phyloP scores from a whole-genome alignment of 2,113 vertebrate species.

The Cephalophus harveyi region DNA sequence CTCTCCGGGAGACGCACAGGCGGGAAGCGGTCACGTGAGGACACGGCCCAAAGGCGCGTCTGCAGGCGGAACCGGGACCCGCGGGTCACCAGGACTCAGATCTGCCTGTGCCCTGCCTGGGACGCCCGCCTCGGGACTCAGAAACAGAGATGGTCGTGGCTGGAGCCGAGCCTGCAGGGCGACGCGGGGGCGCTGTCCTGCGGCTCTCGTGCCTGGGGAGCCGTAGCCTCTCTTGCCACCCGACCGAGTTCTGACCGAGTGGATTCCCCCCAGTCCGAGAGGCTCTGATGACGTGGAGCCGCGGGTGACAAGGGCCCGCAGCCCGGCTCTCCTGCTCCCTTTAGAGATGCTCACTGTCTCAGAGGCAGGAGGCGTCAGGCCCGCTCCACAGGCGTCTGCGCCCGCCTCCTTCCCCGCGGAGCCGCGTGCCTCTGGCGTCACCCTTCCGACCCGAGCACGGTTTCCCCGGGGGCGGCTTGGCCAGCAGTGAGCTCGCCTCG shows the following conservation, averaged over 20 bases:
- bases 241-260: neutral
- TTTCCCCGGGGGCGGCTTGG: accelerated
- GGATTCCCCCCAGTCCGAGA: accelerated
- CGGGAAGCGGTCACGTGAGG: neutral
- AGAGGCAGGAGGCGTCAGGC: neutral
- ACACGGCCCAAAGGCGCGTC: neutral
- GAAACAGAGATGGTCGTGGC: neutral
- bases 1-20: accelerated
- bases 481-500: neutral
- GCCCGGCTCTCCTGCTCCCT: neutral
- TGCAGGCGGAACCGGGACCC: neutral
- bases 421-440: accelerated
- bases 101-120: neutral
- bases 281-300: neutral
- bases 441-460: neutral
- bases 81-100: neutral
- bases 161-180: neutral
- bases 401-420: neutral
- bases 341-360: neutral
- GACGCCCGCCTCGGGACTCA: neutral
- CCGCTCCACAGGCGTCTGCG: accelerated
- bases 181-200: accelerated
- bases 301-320: neutral
- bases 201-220: neutral
- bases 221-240: neutral